Evolutionary conservation across 2,113 vertebrate genomes (phyloP), one percentile per base, ranked within the genome.

Genomic region (Saguinus imperator): DNA sequence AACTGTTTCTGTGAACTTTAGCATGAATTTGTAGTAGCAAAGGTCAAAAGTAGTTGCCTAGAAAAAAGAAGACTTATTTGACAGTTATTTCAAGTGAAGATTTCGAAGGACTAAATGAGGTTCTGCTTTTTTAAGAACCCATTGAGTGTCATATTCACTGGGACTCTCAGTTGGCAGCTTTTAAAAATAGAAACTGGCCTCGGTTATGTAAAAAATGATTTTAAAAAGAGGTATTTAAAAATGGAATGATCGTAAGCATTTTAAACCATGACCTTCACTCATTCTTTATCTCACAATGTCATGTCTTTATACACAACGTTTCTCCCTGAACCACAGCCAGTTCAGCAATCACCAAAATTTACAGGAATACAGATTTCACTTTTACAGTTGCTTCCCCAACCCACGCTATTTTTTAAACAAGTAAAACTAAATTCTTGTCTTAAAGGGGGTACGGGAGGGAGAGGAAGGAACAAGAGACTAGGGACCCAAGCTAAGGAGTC

Each of bases 111-210:
- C 89, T 83, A 72, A 72, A 40, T 79, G 84, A 48, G 68, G 20
- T 94, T 89, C 20, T 37, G 1, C 43, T 61, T 64, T 80, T 68
- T 91, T 66, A 91, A 93, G 52, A 92, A n/a, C 13, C 58, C 5
- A 3, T 4, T 6, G 10, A 86, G 21, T 73, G 32, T 79, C 64
- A 58, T 32, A 64, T 66, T 82, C n/a, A 37, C 45, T 25, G 25
- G 52, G 29, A 50, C 75, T 87, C 17, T 91, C 5, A 64, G 13
- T 8, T 81, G 76, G 23, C 25, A 94, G 73, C 52, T 90, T 94
- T 86, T 84, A 95, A 52, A 94, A 93, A 81, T 48, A 77, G 76
- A 96, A 95, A 82, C 58, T 72, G 87, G 64, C 37, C 48, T 84
- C 37, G 5, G 14, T 80, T 95, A 94, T 55, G 50, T 77, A 77